Conservation (phyloP, 2,797 vertebrate species). For the Xenentodon cancila region DNA sequence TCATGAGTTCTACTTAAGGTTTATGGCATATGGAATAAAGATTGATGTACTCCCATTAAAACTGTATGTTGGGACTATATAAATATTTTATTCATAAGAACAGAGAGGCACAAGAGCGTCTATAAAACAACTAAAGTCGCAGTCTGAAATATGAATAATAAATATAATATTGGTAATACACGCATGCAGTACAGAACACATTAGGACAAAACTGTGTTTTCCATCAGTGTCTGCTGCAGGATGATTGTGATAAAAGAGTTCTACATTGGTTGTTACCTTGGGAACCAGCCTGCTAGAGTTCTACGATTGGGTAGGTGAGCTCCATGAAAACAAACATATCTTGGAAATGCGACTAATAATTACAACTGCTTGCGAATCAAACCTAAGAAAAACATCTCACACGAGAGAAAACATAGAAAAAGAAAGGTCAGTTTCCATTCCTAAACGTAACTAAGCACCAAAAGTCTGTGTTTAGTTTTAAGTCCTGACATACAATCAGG, state of each 20-base stretch:
- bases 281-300: neutral
- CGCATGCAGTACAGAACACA: slow-evolving; percentile 11
- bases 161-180: slow-evolving; percentile 28
- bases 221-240: neutral
- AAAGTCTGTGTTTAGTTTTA: no score
- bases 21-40: slow-evolving; percentile 39
- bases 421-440: no score
- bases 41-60: slow-evolving; percentile 39
- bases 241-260: neutral
- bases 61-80: slow-evolving; percentile 15
- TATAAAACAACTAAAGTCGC: slow-evolving; percentile 42
- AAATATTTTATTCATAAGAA: slow-evolving; percentile 39
- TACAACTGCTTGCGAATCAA: no score
- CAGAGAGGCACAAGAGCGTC: slow-evolving; percentile 7
- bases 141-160: slow-evolving; percentile 28
- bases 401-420: no score
- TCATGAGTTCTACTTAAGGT: slow-evolving; percentile 30
- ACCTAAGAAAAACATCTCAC: no score
- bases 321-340: no score
- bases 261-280: neutral
- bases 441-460: no score
- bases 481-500: no score
- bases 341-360: no score
- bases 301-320: neutral
- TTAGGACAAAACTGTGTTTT: slow-evolving; percentile 4